A percentile compares a stretch with the other conserved stretches of the same genome.
Evolutionary conservation across 1,140 invertebrate species (phyloP).

Genomic region (Linepithema humile): DNA sequence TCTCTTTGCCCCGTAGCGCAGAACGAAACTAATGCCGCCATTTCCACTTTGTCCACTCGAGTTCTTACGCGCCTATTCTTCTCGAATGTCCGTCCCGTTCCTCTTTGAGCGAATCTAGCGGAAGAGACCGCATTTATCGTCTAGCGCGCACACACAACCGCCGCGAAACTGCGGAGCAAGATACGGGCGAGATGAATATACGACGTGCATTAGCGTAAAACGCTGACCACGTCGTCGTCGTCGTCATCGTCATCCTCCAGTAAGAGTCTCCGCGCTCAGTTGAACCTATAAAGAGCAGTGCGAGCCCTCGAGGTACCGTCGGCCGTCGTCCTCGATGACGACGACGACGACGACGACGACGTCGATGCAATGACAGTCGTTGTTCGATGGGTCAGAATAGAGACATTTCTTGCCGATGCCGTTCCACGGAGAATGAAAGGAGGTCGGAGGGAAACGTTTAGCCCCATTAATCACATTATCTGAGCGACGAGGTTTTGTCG

Average conservation of each 20-base stretch:
- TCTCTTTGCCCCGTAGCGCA: neutral
- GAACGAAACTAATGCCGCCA: constrained; percentile 59
- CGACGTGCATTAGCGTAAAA: constrained; percentile 44
- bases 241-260: constrained; percentile 17
- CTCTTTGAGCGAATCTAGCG: constrained; percentile 55
- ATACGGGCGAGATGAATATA: constrained; percentile 52
- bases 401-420: constrained; percentile 62
- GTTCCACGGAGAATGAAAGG: constrained; percentile 24
- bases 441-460: constrained; percentile 61
- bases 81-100: constrained; percentile 25
- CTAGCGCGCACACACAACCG: constrained; percentile 18
- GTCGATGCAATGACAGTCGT: constrained; percentile 66
- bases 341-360: constrained; percentile 48
- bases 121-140: constrained; percentile 60
- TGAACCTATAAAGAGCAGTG: constrained; percentile 26
- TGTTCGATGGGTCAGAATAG: constrained; percentile 61
- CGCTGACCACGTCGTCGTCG: constrained; percentile 59
- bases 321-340: neutral
- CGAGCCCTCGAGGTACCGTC: constrained; percentile 28
- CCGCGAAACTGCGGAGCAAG: constrained; percentile 44
- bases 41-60: constrained; percentile 64
- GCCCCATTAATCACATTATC: constrained; percentile 79
- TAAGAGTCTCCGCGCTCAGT: constrained; percentile 8
- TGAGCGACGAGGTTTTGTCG: constrained; percentile 64
- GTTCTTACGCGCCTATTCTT: constrained; percentile 47